phyloP scores from a whole-genome alignment of 2,113 vertebrate genomes.

The Crocuta crocuta region DNA sequence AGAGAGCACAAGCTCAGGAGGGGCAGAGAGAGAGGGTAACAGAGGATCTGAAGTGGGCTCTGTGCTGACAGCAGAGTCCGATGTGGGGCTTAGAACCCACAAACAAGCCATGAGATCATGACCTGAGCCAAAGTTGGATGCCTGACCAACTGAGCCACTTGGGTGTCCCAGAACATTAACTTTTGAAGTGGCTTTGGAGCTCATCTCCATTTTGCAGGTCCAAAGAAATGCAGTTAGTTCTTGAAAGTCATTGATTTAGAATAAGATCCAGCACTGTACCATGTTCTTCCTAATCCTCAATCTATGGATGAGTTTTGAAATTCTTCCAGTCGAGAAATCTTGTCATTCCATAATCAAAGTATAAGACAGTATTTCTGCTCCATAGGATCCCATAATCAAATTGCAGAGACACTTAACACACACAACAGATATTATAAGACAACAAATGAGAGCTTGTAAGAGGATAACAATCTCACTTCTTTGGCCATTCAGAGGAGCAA shows the following conservation, averaged over 20 bases:
- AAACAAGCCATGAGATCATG: too few species aligned
- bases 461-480: not conserved
- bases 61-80: too few species aligned
- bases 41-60: too few species aligned
- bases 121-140: too few species aligned
- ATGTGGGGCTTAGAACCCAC: too few species aligned
- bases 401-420: not conserved
- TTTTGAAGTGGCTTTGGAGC: not conserved
- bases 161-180: not conserved
- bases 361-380: not conserved
- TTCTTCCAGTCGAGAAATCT: not conserved
- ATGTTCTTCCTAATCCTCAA: not conserved
- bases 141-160: too few species aligned
- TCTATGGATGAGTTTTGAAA: not conserved
- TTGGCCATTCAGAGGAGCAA: not conserved
- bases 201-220: not conserved
- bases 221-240: not conserved
- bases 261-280: not conserved
- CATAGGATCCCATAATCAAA: not conserved
- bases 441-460: not conserved
- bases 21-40: too few species aligned
- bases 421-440: not conserved
- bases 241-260: not conserved
- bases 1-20: too few species aligned
- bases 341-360: not conserved